Evolutionary conservation across 1,140 invertebrate genomes (phyloP).

Genomic region (Triops longicaudatus): DNA sequence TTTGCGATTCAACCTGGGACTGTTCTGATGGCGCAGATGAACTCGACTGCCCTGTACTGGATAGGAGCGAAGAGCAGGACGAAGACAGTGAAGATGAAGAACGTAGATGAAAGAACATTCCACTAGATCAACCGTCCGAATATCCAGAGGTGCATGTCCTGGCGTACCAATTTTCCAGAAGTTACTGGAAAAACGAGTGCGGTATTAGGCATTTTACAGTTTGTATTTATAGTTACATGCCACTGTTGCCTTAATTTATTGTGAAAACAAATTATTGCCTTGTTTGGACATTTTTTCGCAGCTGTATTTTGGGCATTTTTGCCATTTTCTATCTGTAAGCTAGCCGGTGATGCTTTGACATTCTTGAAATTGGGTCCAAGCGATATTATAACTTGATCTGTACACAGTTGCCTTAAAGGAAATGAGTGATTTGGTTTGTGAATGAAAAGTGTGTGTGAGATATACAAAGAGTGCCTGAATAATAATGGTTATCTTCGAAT

Average conservation of each 20-base stretch:
- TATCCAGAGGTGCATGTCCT: background rate
- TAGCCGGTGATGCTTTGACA: no score
- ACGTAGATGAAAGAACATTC: background rate
- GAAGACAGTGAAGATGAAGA: background rate
- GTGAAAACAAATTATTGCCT: background rate
- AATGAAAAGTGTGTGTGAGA: no score
- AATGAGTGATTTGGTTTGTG: no score
- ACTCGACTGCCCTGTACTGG: slow-evolving; percentile 31
- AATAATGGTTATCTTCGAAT: no score
- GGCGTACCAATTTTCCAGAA: background rate
- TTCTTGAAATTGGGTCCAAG: no score
- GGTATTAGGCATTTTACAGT: background rate
- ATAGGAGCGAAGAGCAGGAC: background rate
- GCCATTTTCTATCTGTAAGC: background rate
- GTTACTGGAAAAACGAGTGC: background rate
- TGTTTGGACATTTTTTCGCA: background rate
- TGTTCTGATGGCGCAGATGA: slow-evolving; percentile 40
- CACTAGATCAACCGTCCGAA: background rate
- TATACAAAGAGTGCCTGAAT: no score
- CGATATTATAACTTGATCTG: no score
- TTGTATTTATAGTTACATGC: background rate
- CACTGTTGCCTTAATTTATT: slow-evolving; percentile 2
- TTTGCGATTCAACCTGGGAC: slow-evolving; percentile 42
- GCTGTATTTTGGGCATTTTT: slow-evolving; percentile 11
- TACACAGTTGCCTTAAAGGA: no score